phyloP scores from a whole-genome alignment of 2,888 invertebrate species.

The Alviniconcha strummeri region DNA sequence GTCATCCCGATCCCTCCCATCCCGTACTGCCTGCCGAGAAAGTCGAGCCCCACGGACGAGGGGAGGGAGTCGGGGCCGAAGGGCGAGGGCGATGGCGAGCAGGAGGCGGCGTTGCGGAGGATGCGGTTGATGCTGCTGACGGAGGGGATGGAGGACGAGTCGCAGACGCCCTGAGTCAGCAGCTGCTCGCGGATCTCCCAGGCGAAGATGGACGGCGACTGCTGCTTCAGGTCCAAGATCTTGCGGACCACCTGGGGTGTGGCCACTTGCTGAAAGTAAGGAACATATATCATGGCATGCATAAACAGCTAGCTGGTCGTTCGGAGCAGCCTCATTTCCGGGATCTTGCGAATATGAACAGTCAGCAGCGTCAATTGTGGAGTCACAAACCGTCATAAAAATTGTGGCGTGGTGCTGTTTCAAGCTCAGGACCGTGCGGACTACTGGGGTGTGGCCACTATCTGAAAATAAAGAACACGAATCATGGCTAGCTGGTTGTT shows the following conservation, averaged over 20 bases:
- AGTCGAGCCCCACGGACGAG: conserved; percentile 50
- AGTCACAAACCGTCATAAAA: too few species aligned
- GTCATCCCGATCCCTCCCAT: conserved; percentile 13
- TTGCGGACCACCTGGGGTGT: conserved; percentile 96
- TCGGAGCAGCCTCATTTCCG: not conserved
- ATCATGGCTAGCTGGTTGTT: too few species aligned
- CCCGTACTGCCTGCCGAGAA: conserved; percentile 23
- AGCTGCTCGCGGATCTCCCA: conserved; percentile 96
- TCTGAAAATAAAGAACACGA: too few species aligned
- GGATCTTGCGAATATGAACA: not conserved
- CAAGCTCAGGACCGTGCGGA: conserved; percentile 93
- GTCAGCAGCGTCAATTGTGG: too few species aligned
- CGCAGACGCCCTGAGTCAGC: conserved; percentile 91
- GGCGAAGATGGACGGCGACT: conserved; percentile 96
- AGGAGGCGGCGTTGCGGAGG: conserved; percentile 77
- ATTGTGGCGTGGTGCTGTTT: too few species aligned
- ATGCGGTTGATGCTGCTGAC: conserved; percentile 96
- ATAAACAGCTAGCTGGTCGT: not conserved
- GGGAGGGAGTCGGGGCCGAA: conserved; percentile 41
- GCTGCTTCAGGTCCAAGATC: conserved; percentile 93
- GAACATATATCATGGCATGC: not conserved
- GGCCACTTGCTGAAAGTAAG: conserved; percentile 82
- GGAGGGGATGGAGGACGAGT: conserved; percentile 84
- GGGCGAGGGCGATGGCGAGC: conserved; percentile 33
- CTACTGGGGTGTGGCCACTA: too few species aligned